Evolutionary conservation across 2,113 vertebrate species (phyloP).

Genomic region (Carassius gibelio): DNA sequence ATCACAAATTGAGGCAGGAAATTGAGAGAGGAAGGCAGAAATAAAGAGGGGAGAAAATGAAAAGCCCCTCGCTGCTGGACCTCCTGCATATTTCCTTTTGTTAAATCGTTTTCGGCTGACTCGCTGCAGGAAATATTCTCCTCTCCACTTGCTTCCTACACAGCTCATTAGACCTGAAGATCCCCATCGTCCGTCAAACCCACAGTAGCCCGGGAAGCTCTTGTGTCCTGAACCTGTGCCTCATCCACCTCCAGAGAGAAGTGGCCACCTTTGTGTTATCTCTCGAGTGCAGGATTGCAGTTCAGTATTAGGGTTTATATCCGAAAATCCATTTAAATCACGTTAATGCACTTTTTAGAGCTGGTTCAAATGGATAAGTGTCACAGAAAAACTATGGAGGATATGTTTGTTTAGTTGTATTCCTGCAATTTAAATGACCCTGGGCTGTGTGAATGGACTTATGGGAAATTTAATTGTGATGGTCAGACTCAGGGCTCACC

Average conservation of each 20-base stretch:
- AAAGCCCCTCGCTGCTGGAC: constrained; percentile 23
- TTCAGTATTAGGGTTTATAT: neutral
- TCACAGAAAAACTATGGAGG: neutral
- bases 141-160: constrained; percentile 23
- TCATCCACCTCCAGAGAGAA: neutral
- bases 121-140: constrained; percentile 30
- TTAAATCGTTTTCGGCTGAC: constrained; percentile 19
- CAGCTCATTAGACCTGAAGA: constrained; percentile 41
- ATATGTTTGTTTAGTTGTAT: neutral
- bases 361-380: neutral
- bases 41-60: constrained; percentile 3
- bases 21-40: constrained; percentile 26
- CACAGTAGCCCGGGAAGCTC: neutral
- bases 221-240: neutral
- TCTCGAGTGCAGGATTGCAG: neutral
- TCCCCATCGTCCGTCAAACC: constrained; percentile 36
- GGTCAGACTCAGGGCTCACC: neutral
- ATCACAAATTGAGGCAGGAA: constrained; percentile 29
- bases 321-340: neutral
- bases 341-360: neutral
- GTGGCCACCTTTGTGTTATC: constrained; percentile 11
- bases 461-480: neutral
- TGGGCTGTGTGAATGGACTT: neutral
- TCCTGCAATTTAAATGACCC: neutral
- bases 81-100: constrained; percentile 40